Evolutionary conservation across 2,113 vertebrate species (phyloP), one percentile per base, ranked within the genome.

Genomic region (Percina caprodes): DNA sequence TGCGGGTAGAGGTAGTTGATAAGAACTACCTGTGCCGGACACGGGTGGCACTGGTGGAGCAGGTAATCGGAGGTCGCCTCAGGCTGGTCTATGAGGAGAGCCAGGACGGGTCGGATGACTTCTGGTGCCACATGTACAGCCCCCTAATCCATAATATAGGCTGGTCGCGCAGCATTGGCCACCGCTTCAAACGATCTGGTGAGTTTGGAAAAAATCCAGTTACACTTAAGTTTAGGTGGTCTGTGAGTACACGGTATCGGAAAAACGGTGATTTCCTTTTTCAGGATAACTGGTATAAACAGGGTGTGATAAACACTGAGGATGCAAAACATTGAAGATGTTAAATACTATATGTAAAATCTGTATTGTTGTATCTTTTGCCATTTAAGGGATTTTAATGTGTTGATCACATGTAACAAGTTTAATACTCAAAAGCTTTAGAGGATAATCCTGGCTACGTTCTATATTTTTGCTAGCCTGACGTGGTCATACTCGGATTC

Each of bases 41-140:
- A 0, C 96, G 98, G 89, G 97, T 99, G 59, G 98, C 98, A 0
- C 92, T 99, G 80, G 97, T 99, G 71, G 97, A 99, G 61, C 97
- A 96, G 46, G 96, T 99, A 42, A 97, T 98, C 5, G 98, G 98
- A 63, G 98, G 98, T 26, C 95, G 98, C 69, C 89, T 99, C 85
- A 90, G 97, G 54, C 82, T 99, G 78, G 97, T 99, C 15, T 99
- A 99, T 18, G 98, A 99, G 79, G 98, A 99, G 88, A 98, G 97
- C 5, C 96, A 98, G 86, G 98, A 99, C 58, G 96, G 97, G 71
- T 96, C 94, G 0, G 98, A 99, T 59, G 98, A 99, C 93, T 99
- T 99, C 94, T 99, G 98, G 98, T 99, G 98, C 95, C 98, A 99
- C 90, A 99, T 99, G 98, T 97, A 95, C 91, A 99, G 98, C 81